Evolutionary conservation across 2,113 vertebrate species (phyloP).

Genomic region (Chamaetylas fuelleborni): DNA sequence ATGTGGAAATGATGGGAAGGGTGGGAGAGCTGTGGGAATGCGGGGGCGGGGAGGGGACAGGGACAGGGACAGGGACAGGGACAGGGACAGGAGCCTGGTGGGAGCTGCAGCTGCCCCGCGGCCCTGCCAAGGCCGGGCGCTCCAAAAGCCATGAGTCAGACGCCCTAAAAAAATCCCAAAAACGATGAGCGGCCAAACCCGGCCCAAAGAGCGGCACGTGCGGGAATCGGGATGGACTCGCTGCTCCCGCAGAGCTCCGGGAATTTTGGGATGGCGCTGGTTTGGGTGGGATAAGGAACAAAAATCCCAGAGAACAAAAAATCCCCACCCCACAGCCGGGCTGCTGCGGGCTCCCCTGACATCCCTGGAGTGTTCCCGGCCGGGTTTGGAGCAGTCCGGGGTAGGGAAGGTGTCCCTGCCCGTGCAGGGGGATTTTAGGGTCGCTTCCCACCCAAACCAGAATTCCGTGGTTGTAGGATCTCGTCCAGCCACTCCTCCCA

Average conservation of each 20-base stretch:
- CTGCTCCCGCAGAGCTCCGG: neutral
- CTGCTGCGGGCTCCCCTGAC: neutral
- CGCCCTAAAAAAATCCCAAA: neutral
- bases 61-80: neutral
- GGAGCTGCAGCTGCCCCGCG: neutral
- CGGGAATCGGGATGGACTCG: neutral
- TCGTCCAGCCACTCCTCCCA: neutral
- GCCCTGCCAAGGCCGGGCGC: neutral
- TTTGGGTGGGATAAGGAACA: neutral
- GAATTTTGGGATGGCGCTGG: neutral
- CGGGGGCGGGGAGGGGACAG: neutral
- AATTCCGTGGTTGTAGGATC: fast-evolving
- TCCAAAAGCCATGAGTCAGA: neutral
- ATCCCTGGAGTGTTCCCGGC: neutral
- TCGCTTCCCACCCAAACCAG: neutral
- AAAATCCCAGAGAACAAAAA: too few relatives aligned
- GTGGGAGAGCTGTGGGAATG: neutral
- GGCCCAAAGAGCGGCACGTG: fast-evolving
- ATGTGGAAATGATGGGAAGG: fast-evolving
- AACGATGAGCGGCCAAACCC: too few relatives aligned
- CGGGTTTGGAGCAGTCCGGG: neutral
- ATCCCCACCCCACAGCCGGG: fast-evolving
- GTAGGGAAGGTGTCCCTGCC: neutral
- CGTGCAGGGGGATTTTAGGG: neutral
- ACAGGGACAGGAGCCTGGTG: neutral